Evolutionary conservation across 2,888 invertebrate genomes (phyloP).

Genomic region (Megalurothrips usitatus): DNA sequence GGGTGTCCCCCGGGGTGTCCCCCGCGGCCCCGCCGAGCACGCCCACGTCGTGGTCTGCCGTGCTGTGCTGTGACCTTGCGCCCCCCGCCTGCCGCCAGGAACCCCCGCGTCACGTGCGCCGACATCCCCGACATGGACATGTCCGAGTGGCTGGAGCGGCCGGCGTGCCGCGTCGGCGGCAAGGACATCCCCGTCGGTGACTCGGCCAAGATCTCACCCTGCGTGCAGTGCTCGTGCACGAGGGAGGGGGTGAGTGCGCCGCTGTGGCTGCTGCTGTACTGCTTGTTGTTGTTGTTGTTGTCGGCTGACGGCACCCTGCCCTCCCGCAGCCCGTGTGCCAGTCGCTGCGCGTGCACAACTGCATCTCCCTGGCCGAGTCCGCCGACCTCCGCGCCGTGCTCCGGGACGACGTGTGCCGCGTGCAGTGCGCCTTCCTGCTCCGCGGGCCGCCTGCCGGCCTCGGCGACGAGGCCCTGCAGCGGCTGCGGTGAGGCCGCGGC

Average conservation of each 20-base stretch:
- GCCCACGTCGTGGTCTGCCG: too few species aligned
- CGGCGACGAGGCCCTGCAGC: background rate
- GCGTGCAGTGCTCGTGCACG: conserved; percentile 51
- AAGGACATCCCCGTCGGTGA: conserved; percentile 47
- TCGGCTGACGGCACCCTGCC: background rate
- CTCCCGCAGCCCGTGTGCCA: conserved; percentile 48
- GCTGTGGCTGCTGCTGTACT: too few species aligned
- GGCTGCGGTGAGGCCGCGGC: background rate
- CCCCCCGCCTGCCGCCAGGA: conserved; percentile 52
- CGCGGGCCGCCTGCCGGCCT: conserved; percentile 42
- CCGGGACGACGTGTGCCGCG: conserved; percentile 50
- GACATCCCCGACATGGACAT: conserved; percentile 61
- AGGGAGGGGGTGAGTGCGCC: conserved; percentile 50
- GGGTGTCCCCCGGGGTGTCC: too few species aligned
- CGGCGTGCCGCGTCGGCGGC: conserved; percentile 46
- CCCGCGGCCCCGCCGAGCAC: background rate
- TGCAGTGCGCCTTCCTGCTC: conserved; percentile 51
- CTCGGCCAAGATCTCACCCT: conserved; percentile 48
- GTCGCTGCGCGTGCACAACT: conserved; percentile 50
- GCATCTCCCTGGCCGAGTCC: conserved; percentile 46
- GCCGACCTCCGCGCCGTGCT: conserved; percentile 48
- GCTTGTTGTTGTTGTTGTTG: background rate
- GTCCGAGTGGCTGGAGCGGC: conserved; percentile 55
- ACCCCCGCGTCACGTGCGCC: conserved; percentile 59
- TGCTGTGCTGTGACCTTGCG: background rate